Conservation (phyloP, 1,140 invertebrate genomes). For the Rhagoletis zephyria region DNA sequence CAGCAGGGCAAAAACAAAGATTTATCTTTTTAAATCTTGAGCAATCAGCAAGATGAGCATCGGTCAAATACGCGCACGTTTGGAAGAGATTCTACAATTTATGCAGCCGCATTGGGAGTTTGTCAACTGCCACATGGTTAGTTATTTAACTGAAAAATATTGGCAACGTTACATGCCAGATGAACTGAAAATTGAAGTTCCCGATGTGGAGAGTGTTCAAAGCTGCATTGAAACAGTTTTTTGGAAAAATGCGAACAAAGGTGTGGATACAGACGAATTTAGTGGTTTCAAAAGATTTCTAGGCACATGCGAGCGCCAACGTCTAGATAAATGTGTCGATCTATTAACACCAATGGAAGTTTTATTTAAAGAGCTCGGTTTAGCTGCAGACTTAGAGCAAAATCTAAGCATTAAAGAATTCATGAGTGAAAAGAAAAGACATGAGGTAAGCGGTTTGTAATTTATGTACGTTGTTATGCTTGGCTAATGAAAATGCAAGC, state of each 20-base stretch:
- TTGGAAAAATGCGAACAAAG: constrained; percentile 58
- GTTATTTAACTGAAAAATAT: constrained; percentile 83
- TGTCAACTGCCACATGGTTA: constrained; percentile 85
- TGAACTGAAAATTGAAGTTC: constrained; percentile 75
- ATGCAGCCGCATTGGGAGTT: constrained; percentile 77
- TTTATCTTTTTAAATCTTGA: constrained; percentile 62
- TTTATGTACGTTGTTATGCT: background rate
- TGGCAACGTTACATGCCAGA: constrained; percentile 78
- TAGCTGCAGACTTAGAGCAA: constrained; percentile 61
- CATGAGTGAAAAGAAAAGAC: constrained; percentile 86
- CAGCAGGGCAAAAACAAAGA: constrained; percentile 60
- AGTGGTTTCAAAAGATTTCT: constrained; percentile 66
- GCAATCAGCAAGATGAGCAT: constrained; percentile 50
- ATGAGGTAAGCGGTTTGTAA: constrained; percentile 79
- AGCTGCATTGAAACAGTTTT: constrained; percentile 63
- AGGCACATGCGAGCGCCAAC: constrained; percentile 65
- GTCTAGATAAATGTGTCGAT: constrained; percentile 71
- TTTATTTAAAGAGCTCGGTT: constrained; percentile 59
- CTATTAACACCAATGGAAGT: constrained; percentile 70
- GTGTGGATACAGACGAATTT: constrained; percentile 59
- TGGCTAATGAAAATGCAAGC: background rate
- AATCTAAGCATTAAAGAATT: constrained; percentile 76
- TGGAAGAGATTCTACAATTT: constrained; percentile 76
- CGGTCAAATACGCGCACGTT: constrained; percentile 67
- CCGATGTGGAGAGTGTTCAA: constrained; percentile 54